phyloP scores from a whole-genome alignment of 1,140 invertebrate species.

The Xylocopa sonorina region DNA sequence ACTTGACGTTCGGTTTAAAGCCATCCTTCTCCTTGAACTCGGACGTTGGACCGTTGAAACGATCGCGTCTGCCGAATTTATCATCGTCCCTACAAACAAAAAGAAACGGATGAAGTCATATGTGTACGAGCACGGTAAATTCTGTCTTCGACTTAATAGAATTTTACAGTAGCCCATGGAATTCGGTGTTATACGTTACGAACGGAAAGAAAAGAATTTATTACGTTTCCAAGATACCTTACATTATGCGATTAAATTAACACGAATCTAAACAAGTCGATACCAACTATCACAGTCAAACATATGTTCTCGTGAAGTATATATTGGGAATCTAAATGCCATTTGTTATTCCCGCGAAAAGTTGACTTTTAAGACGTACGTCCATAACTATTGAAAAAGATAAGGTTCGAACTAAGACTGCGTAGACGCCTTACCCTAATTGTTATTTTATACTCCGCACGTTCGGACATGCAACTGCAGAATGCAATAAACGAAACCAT shows the following conservation, averaged over 20 bases:
- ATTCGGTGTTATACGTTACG: constrained; percentile 60
- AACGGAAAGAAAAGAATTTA: constrained; percentile 14
- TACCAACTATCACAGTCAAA: neutral
- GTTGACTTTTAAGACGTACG: neutral
- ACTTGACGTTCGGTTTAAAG: constrained; percentile 97
- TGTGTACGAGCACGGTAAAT: neutral
- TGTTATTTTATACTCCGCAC: neutral
- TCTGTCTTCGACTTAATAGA: neutral
- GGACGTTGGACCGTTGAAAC: constrained; percentile 92
- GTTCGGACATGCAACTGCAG: constrained; percentile 24
- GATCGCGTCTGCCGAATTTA: constrained; percentile 89
- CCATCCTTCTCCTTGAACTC: constrained; percentile 97
- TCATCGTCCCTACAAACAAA: constrained; percentile 89
- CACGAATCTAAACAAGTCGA: constrained; percentile 52
- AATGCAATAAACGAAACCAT: neutral
- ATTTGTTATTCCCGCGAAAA: neutral
- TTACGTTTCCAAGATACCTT: constrained; percentile 48
- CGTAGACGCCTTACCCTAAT: neutral
- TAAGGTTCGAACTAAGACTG: neutral
- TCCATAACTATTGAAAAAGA: neutral
- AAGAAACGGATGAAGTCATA: constrained; percentile 27
- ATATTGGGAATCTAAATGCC: neutral
- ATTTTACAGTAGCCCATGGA: constrained; percentile 41
- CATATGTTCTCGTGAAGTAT: neutral
- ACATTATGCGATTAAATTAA: constrained; percentile 61